phyloP scores from a whole-genome alignment of 2,888 invertebrate species.

The Rhingia campestris region DNA sequence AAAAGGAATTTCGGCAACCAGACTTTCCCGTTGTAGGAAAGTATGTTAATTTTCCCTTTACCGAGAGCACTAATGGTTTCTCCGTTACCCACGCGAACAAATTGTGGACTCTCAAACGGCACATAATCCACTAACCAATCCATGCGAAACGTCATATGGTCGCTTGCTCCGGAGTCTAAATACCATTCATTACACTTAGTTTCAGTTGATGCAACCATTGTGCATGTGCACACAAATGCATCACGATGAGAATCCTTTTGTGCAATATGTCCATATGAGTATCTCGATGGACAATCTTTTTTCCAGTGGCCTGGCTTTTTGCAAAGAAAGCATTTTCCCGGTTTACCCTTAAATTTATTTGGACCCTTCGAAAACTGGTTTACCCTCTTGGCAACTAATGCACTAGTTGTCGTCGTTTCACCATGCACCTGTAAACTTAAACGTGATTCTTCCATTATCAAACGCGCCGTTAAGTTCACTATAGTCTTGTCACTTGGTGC shows the following conservation, averaged over 20 bases:
- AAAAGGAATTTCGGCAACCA: slow-evolving; percentile 56
- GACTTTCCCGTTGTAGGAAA: slow-evolving; percentile 13
- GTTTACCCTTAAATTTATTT: slow-evolving; percentile 21
- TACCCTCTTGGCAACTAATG: slow-evolving; percentile 21
- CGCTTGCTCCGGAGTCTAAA: slow-evolving; percentile 67
- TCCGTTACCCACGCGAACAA: slow-evolving; percentile 51
- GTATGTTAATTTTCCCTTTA: slow-evolving; percentile 59
- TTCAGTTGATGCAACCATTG: slow-evolving; percentile 4
- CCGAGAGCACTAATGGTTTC: slow-evolving; percentile 42
- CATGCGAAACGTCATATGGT: slow-evolving; percentile 58
- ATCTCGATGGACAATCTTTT: slow-evolving; percentile 56
- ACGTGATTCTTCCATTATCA: slow-evolving; percentile 24
- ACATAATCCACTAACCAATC: slow-evolving; percentile 33
- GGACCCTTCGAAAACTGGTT: slow-evolving; percentile 5
- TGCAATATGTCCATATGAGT: slow-evolving; percentile 5
- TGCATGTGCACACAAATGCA: slow-evolving; percentile 27
- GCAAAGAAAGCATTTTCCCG: slow-evolving; percentile 70
- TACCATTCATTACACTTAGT: slow-evolving; percentile 45
- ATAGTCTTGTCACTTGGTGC: too few species aligned
- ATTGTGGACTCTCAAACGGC: slow-evolving; percentile 19
- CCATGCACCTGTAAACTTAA: slow-evolving; percentile 21
- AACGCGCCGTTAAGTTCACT: too few species aligned
- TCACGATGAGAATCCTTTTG: slow-evolving; percentile 17
- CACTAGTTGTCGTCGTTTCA: slow-evolving; percentile 7
- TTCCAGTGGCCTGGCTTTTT: too few species aligned